Evolutionary conservation across 2,888 invertebrate genomes (phyloP).

Genomic region (Brachyopa scutellaris): DNA sequence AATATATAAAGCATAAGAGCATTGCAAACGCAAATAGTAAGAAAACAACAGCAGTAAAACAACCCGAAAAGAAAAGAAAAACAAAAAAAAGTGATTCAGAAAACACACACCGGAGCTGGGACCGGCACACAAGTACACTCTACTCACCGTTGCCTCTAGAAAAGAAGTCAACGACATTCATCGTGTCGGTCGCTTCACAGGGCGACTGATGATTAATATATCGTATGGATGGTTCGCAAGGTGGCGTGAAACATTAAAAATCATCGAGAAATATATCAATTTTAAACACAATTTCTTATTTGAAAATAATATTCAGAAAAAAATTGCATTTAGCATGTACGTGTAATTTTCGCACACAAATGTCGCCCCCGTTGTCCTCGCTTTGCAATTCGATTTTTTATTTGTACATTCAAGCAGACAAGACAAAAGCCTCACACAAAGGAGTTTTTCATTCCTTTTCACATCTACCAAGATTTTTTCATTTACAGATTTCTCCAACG

Average conservation of each 20-base stretch:
- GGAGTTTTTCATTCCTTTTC: conserved; percentile 20
- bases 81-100: conserved; percentile 49
- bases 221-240: conserved; percentile 7
- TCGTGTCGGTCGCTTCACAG: conserved; percentile 31
- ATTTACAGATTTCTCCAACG: not conserved
- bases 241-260: conserved; percentile 1
- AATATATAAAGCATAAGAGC: conserved; percentile 49
- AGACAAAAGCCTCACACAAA: conserved; percentile 62
- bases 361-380: conserved; percentile 62
- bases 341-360: conserved; percentile 35
- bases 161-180: conserved; percentile 69
- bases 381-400: conserved; percentile 19
- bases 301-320: not conserved
- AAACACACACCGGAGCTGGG: conserved; percentile 24
- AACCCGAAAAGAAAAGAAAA: conserved; percentile 32
- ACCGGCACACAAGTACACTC: conserved; percentile 47
- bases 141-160: too few relatives aligned
- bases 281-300: conserved; percentile 9
- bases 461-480: conserved; percentile 27
- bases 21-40: conserved; percentile 27
- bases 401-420: conserved; percentile 42
- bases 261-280: conserved; percentile 6
- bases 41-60: conserved; percentile 32
- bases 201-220: conserved; percentile 49
- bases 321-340: conserved; percentile 28